A percentile compares a stretch with the other conserved stretches of the same genome.
Evolutionary conservation across 2,797 vertebrate species (phyloP).

Genomic region (Nasua narica): DNA sequence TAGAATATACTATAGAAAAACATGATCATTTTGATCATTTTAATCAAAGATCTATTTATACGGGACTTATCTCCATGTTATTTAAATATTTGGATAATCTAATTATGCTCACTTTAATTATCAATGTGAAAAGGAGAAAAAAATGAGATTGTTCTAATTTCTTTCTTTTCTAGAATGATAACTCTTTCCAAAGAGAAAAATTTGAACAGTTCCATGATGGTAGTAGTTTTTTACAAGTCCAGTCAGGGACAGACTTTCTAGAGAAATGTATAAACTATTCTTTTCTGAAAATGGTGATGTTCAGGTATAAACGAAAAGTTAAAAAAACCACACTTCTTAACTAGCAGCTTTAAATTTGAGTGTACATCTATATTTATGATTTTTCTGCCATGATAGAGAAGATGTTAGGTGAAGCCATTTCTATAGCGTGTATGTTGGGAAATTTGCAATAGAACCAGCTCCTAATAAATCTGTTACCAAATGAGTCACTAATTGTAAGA

Average conservation of each 20-base stretch:
- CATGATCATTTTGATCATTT: conserved; percentile 22
- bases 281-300: neutral
- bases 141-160: neutral
- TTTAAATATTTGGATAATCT: neutral
- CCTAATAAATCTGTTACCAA: neutral
- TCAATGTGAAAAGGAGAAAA: neutral
- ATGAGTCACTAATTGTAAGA: neutral
- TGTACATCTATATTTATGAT: neutral
- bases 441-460: neutral
- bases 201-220: neutral
- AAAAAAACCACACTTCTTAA: neutral
- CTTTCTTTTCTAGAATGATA: neutral
- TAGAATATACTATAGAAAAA: neutral
- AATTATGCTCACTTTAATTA: neutral
- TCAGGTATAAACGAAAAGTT: neutral
- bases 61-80: neutral
- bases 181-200: neutral
- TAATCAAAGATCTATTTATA: conserved; percentile 41
- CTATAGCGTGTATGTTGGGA: neutral
- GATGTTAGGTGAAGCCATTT: neutral
- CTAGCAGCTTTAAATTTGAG: neutral
- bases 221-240: neutral
- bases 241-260: neutral
- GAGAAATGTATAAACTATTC: neutral
- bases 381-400: neutral